phyloP scores from a whole-genome alignment of 2,797 vertebrate species.

The Gambusia yucatana region DNA sequence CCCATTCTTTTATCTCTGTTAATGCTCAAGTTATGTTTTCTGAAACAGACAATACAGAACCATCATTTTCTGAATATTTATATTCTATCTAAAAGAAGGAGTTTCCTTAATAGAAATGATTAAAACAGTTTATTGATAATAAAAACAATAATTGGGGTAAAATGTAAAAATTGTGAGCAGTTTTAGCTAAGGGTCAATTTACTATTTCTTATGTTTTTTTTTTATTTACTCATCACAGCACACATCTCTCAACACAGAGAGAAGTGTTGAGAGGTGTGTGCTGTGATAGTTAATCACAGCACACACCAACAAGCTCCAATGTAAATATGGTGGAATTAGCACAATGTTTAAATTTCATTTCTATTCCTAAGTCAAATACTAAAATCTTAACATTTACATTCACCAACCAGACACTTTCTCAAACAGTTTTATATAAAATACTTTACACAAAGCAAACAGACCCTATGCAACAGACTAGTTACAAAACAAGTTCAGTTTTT shows the following conservation, averaged over 20 bases:
- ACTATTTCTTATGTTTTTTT: neutral
- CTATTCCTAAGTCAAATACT: neutral
- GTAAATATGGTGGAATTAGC: neutral
- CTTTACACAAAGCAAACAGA: neutral
- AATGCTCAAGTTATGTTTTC: neutral
- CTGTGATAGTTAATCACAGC: no score
- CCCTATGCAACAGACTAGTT: neutral
- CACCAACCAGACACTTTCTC: neutral
- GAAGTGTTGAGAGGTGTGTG: no score
- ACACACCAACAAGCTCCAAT: neutral
- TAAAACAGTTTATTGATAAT: neutral
- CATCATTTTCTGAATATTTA: neutral
- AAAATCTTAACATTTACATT: neutral
- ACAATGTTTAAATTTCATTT: neutral
- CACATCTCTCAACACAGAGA: neutral
- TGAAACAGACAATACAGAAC: neutral
- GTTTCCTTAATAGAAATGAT: neutral
- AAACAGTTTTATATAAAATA: neutral
- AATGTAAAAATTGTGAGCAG: neutral
- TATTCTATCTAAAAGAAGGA: neutral
- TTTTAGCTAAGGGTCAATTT: neutral
- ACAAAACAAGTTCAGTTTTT: neutral
- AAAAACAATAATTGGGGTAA: neutral
- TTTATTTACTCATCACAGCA: neutral
- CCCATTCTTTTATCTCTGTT: neutral